Conservation (phyloP, 1,140 invertebrate species). For the Trissolcus basalis region DNA sequence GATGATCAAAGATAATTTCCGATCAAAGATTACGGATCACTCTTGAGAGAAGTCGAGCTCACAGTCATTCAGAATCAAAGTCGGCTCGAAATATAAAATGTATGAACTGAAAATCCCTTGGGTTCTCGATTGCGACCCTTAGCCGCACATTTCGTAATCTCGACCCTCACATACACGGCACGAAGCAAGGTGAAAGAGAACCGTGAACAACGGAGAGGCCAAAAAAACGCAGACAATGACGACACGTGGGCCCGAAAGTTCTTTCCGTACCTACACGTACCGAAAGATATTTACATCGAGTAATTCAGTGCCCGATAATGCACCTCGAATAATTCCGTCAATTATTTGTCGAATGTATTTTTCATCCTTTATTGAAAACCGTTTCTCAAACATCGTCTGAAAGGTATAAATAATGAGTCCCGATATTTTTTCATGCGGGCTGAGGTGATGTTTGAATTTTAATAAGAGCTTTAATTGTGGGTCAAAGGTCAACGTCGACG, state of each 20-base stretch:
- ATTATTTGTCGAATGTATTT: slow-evolving; percentile 46
- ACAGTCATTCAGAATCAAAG: slow-evolving; percentile 71
- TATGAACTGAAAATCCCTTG: slow-evolving; percentile 70
- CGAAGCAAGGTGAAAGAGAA: not conserved
- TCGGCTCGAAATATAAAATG: slow-evolving; percentile 73
- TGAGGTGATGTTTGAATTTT: too few species aligned
- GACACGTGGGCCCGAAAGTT: slow-evolving; percentile 36
- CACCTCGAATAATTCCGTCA: slow-evolving; percentile 37
- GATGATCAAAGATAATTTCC: slow-evolving; percentile 72
- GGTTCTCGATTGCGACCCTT: slow-evolving; percentile 50
- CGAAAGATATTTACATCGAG: slow-evolving; percentile 20
- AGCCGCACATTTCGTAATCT: slow-evolving; percentile 32
- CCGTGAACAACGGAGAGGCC: not conserved
- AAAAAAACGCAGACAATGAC: slow-evolving; percentile 4
- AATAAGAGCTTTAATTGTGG: too few species aligned
- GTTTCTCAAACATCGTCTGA: slow-evolving; percentile 13
- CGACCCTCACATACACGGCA: slow-evolving; percentile 34
- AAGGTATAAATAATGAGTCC: slow-evolving; percentile 28
- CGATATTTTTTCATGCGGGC: slow-evolving; percentile 2
- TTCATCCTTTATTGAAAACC: slow-evolving; percentile 32
- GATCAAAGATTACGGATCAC: slow-evolving; percentile 73
- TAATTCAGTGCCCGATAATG: slow-evolving; percentile 14
- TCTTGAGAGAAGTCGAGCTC: slow-evolving; percentile 61
- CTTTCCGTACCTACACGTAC: slow-evolving; percentile 36
- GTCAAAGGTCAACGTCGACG: too few species aligned